Evolutionary conservation across 1,140 invertebrate genomes (phyloP), one percentile per base, ranked within the genome.

Genomic region (Olivierus martensii): DNA sequence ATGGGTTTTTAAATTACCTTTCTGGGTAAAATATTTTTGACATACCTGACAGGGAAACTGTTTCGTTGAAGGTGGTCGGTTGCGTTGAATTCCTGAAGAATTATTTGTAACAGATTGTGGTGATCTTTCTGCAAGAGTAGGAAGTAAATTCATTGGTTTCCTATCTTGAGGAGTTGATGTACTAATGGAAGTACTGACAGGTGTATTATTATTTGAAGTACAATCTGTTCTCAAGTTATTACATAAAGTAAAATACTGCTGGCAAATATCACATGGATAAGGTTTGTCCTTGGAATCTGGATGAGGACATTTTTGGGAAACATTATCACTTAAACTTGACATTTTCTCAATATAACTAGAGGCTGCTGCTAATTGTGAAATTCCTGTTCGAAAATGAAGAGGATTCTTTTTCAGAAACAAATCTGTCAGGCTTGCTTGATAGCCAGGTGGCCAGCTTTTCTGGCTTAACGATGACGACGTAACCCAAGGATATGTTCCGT

Each of bases 1-100:
- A 62, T 79, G 77, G 10, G 65, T 66, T 15, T 66, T 89, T 1
- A 68, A 58, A 48, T 66, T 69, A 49, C 63, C 63, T 58, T 65
- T 65, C 50, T 65, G 63, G 17, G 63, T 65, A 37, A 65, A 65
- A 36, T 50, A 53, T 50, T 57, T 61, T 46, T 62, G 55, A 46
- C 63, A 65, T 35, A 64, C 56, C 28, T 58, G 61, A 48, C 63
- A 65, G 18, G 61, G 58, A 50, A 64, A 64, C 46, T 59, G 59
- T 53, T 62, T 62, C n/a, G 51, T 61, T n/a, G 57, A 50, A 39
- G 52, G 50, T 12, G 42, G 53, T 52, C 57, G 56, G 2, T n/a
- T 46, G 7, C 56, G 37, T 51, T 53, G 51, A n/a, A 52, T 51
- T 14, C 49, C 51, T 5, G 48, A 49, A 15, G 48, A 22, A 37